A percentile compares a stretch with the other conserved stretches of the same genome.
Conservation (phyloP, 2,888 invertebrate species). For the Oscheius onirici region DNA sequence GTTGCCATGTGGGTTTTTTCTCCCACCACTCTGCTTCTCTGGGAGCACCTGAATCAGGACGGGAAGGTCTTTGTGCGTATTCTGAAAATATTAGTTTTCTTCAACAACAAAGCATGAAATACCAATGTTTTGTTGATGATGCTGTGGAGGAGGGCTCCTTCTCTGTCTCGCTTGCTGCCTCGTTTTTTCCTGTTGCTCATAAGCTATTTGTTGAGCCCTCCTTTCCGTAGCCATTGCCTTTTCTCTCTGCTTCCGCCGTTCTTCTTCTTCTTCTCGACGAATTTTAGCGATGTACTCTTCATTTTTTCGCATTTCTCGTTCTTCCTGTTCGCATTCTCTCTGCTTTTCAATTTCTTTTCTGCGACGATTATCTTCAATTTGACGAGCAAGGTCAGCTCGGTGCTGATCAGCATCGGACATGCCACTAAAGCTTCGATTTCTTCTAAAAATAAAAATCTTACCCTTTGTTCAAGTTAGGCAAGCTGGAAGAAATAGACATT, state of each 20-base stretch:
- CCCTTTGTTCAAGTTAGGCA: constrained; percentile 25
- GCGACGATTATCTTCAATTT: constrained; percentile 59
- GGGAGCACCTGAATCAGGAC: constrained; percentile 31
- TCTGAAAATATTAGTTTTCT: background rate
- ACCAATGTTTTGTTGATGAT: background rate
- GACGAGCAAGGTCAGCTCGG: constrained; percentile 49
- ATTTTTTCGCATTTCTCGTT: constrained; percentile 49
- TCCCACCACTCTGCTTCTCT: constrained; percentile 60
- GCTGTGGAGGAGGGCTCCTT: constrained; percentile 18
- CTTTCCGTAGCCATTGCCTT: constrained; percentile 45
- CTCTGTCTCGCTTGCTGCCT: constrained; percentile 9
- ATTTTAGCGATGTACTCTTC: constrained; percentile 47
- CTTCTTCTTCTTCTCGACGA: constrained; percentile 47
- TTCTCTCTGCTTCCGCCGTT: constrained; percentile 40
- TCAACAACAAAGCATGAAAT: background rate
- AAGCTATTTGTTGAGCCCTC: constrained; percentile 45
- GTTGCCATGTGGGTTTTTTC: constrained; percentile 54
- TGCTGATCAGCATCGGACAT: constrained; percentile 44
- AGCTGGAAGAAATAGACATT: constrained; percentile 20
- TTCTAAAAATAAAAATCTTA: background rate
- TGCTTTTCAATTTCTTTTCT: constrained; percentile 53
- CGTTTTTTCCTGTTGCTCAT: constrained; percentile 33
- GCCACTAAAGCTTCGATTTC: background rate
- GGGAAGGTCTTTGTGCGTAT: background rate
- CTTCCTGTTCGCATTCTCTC: constrained; percentile 56